Evolutionary conservation across 2,888 invertebrate species (phyloP).

Genomic region (Polietes domitor): DNA sequence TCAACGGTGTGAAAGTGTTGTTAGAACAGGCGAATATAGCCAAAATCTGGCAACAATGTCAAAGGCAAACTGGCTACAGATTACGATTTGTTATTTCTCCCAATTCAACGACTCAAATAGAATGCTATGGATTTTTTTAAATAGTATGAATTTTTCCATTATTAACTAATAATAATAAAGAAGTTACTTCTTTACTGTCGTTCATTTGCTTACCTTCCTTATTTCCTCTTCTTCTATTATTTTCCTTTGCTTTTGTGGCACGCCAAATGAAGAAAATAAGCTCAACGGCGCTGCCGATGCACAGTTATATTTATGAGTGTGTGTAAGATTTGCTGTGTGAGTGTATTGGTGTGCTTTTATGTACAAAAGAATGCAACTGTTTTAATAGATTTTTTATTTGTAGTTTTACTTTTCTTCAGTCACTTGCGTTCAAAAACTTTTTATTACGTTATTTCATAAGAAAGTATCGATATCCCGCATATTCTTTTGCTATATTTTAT

Average conservation of each 20-base stretch:
- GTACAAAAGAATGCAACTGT: constrained; percentile 57
- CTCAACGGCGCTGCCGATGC: constrained; percentile 34
- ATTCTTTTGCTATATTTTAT: constrained; percentile 4
- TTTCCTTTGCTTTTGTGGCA: constrained; percentile 3
- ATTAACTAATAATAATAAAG: no score
- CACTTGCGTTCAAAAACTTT: constrained; percentile 49
- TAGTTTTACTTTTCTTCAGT: constrained; percentile 39
- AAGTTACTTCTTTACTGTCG: background rate
- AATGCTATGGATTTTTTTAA: background rate
- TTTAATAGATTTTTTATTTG: constrained; percentile 54
- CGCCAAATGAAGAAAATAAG: constrained; percentile 5
- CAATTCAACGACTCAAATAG: background rate
- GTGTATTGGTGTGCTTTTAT: constrained; percentile 40
- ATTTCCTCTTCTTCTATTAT: background rate
- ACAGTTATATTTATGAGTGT: constrained; percentile 3
- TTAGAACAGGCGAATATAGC: no score
- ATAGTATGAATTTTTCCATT: no score
- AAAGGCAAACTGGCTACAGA: background rate
- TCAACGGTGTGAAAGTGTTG: no score
- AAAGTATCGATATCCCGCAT: constrained; percentile 52
- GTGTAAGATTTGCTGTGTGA: background rate
- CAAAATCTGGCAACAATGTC: no score
- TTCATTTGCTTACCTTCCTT: constrained; percentile 7
- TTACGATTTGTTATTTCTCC: background rate
- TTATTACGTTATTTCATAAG: constrained; percentile 50